phyloP scores from a whole-genome alignment of 2,113 vertebrate species.

The Scatophagus argus region DNA sequence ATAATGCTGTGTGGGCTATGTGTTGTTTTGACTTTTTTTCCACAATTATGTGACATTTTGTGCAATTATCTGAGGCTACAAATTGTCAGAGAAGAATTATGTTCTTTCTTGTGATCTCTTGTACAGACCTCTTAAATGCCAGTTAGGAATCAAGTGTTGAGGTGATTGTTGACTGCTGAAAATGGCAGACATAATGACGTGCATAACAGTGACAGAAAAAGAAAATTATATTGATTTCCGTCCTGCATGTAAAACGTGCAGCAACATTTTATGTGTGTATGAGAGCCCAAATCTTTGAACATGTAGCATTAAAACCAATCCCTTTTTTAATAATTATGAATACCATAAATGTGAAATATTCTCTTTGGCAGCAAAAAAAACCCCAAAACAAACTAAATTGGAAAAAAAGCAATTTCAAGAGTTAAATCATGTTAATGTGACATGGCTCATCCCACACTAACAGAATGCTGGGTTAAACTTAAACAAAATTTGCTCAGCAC shows the following conservation, averaged over 20 bases:
- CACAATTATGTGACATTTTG: constrained; percentile 77
- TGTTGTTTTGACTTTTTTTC: constrained; percentile 78
- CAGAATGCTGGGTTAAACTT: not conserved
- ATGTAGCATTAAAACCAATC: no score
- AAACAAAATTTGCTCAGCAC: not conserved
- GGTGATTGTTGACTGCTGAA: constrained; percentile 68
- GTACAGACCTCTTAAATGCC: constrained; percentile 63
- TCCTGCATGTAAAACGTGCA: not conserved
- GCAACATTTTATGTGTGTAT: constrained; percentile 1
- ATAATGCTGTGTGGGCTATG: constrained; percentile 68
- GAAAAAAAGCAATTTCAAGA: not conserved
- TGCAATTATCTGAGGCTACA: constrained; percentile 74
- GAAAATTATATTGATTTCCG: constrained; percentile 33
- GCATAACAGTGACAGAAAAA: constrained; percentile 51
- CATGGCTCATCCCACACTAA: not conserved
- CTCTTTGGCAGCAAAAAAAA: not conserved
- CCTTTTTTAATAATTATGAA: not conserved
- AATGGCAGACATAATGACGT: constrained; percentile 57
- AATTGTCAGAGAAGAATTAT: constrained; percentile 62
- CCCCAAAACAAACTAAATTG: no score
- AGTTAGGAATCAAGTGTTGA: constrained; percentile 61
- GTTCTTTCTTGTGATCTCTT: constrained; percentile 59
- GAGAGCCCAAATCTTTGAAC: not conserved
- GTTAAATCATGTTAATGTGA: not conserved
- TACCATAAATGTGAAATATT: not conserved